Base-by-base conservation (phyloP, 2,797 vertebrate genomes). In the Argentina silus region DNA sequence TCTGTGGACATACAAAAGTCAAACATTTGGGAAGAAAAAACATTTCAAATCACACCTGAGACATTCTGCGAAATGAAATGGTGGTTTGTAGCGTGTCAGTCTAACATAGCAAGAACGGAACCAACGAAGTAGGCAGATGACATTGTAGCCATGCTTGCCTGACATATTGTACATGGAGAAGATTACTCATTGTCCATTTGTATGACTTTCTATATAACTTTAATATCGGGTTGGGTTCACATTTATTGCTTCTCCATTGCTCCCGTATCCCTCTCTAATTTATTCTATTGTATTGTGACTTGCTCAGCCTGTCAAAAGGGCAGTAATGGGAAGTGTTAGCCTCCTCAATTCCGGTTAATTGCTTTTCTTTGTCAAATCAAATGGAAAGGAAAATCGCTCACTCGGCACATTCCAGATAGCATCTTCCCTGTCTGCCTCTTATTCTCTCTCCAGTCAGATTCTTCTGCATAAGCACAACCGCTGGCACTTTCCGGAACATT, bases 321-420 rank as follows among this genome's bases (percentile, higher is more conserved):
- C 84, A 78, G 68, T 87, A 89, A 89, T 86, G 81, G 78, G 75
- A 78, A 81, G 82, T 75, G 81, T 85, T 79, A 78, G 78, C 74
- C 72, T 81, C 77, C 73, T 81, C 80, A 48, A 72, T 79, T 67
- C 75, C 47, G 73, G 57, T 86, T 93, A 91, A 92, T 93, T 93
- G 79, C 88, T 89, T 92, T 90, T 83, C 85, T 89, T 92, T 90
- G 89, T 91, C 81, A 81, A 76, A 86, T 76, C 44, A 56, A 81
- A 79, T 76, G 70, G 77, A 83, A 42, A 71, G 74, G 72, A 79
- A 88, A 91, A 90, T 83, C 15, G 81, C 84, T 83, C 76, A 76
- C 75, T 79, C 79, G 67, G 85, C 89, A 88, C 72, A 86, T 89
- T 89, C 70, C 23, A 75, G 76, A 82, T 81, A 85, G 61, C 72